Conservation (phyloP, 2,113 vertebrate species). For the Garra rufa region DNA sequence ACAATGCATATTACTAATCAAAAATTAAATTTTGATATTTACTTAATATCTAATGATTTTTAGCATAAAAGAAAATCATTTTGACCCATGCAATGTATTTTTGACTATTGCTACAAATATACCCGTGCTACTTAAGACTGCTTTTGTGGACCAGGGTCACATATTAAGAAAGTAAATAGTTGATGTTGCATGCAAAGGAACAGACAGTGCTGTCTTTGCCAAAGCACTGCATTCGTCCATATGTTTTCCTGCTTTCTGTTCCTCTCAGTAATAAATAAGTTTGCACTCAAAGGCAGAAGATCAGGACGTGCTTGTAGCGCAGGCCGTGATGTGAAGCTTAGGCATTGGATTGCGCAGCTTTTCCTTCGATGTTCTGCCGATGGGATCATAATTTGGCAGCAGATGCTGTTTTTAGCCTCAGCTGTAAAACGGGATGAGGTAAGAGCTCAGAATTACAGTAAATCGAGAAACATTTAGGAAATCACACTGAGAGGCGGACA, state of each 20-base stretch:
- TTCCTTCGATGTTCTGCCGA: neutral
- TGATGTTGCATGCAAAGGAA: neutral
- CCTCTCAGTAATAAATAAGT: neutral
- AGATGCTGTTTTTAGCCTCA: constrained; percentile 16
- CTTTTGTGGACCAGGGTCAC: no score
- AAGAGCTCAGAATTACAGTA: constrained; percentile 25
- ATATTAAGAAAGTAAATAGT: no score
- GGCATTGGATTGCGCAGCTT: constrained; percentile 1
- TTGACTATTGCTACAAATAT: no score
- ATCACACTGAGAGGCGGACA: neutral
- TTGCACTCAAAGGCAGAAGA: neutral
- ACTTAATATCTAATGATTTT: no score
- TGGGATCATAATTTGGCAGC: constrained; percentile 36
- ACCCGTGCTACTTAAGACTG: no score
- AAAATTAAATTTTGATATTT: no score
- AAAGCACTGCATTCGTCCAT: neutral
- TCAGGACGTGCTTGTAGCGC: neutral
- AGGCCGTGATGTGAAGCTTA: neutral
- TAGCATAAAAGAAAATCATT: no score
- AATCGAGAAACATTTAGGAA: constrained; percentile 17
- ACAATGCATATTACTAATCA: no score
- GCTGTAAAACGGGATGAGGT: constrained; percentile 31
- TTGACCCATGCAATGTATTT: no score
- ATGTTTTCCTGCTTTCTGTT: neutral
- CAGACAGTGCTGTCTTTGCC: neutral